These are phyloP conservation scores for Lasius platythorax DNA, from an alignment of 2,888 invertebrate species.

Conservation along the genomic window DNA sequence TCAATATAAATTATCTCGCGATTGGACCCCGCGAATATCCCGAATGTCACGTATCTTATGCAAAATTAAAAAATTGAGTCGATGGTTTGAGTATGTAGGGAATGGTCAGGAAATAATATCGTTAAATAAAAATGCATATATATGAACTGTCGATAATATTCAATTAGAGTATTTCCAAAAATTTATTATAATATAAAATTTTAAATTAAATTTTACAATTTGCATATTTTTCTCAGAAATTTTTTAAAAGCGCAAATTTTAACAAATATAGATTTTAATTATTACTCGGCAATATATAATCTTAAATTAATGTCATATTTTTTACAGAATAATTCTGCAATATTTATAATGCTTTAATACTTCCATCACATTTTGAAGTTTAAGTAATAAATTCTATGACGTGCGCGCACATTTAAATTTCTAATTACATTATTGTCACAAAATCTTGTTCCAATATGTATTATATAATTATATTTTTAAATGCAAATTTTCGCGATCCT, in stretches of 20 bases:
- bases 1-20: constrained; percentile 30
- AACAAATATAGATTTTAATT: not conserved
- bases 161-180: not conserved
- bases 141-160: not conserved
- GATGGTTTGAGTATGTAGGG: not conserved
- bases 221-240: not conserved
- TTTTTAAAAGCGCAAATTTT: not conserved
- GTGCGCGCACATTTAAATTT: not conserved
- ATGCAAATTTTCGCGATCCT: not conserved
- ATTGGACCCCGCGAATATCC: constrained; percentile 38
- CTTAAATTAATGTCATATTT: not conserved
- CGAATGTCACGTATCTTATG: constrained; percentile 44
- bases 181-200: not conserved
- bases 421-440: not conserved
- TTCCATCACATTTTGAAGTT: not conserved
- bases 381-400: not conserved
- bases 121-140: not conserved
- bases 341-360: not conserved
- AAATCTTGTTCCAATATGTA: not conserved
- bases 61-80: not conserved
- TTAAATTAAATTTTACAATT: constrained; percentile 3
- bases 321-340: not conserved
- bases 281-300: not conserved
- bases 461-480: not conserved
- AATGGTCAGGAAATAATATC: not conserved